A percentile compares a stretch with the other conserved stretches of the same genome.
phyloP scores from a whole-genome alignment of 2,888 invertebrate genomes.

The Drosophila formosana region DNA sequence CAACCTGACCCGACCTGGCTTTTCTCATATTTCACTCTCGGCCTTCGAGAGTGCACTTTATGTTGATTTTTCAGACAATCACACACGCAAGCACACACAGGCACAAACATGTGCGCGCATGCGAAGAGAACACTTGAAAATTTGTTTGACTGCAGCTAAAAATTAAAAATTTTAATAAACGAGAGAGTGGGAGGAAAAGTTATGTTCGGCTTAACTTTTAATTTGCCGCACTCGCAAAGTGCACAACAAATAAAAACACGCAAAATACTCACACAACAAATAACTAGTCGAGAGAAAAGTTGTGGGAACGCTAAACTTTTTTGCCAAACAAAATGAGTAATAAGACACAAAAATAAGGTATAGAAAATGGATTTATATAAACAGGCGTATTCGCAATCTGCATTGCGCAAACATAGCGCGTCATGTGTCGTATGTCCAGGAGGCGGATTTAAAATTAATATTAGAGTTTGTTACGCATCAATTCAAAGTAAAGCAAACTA shows the following conservation, averaged over 20 bases:
- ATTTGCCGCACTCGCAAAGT: conserved; percentile 52
- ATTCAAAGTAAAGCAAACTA: conserved; percentile 64
- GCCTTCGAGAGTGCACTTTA: conserved; percentile 61
- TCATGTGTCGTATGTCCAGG: conserved; percentile 28
- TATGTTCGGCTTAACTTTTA: conserved; percentile 61
- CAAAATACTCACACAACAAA: conserved; percentile 3
- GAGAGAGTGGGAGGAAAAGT: conserved; percentile 26
- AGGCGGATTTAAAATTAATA: conserved; percentile 50
- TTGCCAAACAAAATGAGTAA: conserved; percentile 24
- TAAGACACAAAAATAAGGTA: conserved; percentile 1
- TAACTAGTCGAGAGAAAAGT: neutral
- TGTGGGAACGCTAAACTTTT: conserved; percentile 27
- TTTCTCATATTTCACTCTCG: conserved; percentile 40
- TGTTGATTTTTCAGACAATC: conserved; percentile 53
- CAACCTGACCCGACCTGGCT: conserved; percentile 14
- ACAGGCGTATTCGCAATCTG: conserved; percentile 58
- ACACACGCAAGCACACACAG: conserved; percentile 24
- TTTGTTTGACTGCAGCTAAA: conserved; percentile 39
- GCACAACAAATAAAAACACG: conserved; percentile 26
- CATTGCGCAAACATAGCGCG: conserved; percentile 62
- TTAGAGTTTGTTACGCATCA: conserved; percentile 29
- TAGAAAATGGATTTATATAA: conserved; percentile 9
- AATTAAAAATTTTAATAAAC: conserved; percentile 14
- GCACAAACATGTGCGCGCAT: conserved; percentile 14
- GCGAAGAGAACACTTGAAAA: conserved; percentile 20